Evolutionary conservation across 2,888 invertebrate species (phyloP).

Genomic region (Drosophila nr. fundita): DNA sequence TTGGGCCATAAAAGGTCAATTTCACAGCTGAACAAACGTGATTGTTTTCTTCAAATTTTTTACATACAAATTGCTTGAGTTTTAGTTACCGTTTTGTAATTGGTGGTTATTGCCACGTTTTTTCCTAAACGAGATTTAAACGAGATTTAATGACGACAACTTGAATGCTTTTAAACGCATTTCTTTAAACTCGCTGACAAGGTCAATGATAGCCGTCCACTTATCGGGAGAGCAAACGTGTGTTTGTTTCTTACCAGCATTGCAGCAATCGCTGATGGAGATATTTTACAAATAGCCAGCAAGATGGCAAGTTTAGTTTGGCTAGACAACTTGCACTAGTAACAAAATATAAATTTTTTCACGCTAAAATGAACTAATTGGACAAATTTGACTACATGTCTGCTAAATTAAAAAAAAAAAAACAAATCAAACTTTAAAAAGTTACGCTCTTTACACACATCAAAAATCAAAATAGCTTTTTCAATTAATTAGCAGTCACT

Average conservation of each 20-base stretch:
- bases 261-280: conserved; percentile 16
- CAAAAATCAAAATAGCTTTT: no score
- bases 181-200: conserved; percentile 66
- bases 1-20: conserved; percentile 72
- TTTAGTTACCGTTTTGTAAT: conserved; percentile 32
- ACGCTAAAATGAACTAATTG: neutral
- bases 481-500: neutral
- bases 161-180: conserved; percentile 54
- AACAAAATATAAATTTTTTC: neutral
- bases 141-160: conserved; percentile 50
- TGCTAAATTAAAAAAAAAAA: neutral
- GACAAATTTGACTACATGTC: neutral
- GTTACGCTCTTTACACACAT: neutral
- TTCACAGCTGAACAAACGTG: conserved; percentile 75
- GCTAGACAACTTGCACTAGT: neutral
- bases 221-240: conserved; percentile 36
- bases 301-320: neutral
- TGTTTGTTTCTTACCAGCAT: conserved; percentile 42
- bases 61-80: conserved; percentile 44
- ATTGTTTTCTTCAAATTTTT: conserved; percentile 22
- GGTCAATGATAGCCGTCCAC: conserved; percentile 62
- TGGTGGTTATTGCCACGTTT: conserved; percentile 36
- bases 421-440: neutral
- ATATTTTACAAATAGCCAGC: conserved; percentile 11
- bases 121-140: conserved; percentile 15